Percentiles rank a stretch among this genome's conserved stretches.
Conservation (phyloP, 1,140 invertebrate species). For the Dinoponera quadriceps region DNA sequence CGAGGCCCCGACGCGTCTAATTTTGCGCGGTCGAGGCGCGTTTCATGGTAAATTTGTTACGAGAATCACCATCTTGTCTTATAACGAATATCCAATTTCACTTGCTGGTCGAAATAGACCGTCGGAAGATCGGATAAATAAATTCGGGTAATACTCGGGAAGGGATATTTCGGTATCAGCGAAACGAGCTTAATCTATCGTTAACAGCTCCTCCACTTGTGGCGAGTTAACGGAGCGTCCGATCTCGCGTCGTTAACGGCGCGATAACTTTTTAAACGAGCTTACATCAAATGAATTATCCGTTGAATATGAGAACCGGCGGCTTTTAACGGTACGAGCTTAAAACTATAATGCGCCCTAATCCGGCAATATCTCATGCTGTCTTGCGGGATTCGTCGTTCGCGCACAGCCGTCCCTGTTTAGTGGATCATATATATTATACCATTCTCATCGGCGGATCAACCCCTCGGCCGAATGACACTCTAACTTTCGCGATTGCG, state of each 20-base stretch:
- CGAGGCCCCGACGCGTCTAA: background rate
- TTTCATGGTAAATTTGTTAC: background rate
- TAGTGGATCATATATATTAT: constrained; percentile 81
- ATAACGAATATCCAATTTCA: too few relatives aligned
- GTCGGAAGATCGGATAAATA: too few relatives aligned
- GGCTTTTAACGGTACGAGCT: constrained; percentile 76
- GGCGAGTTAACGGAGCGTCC: constrained; percentile 31
- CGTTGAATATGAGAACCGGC: constrained; percentile 75
- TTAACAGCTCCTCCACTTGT: constrained; percentile 12
- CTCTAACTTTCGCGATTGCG: constrained; percentile 58
- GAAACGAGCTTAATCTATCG: background rate
- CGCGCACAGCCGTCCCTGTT: constrained; percentile 80
- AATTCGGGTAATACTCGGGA: too few relatives aligned
- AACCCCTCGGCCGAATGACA: constrained; percentile 78
- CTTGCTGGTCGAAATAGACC: too few relatives aligned
- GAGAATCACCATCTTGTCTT: background rate
- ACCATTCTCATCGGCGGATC: constrained; percentile 78
- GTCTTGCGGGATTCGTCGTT: constrained; percentile 81
- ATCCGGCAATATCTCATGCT: constrained; percentile 82
- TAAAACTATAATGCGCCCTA: constrained; percentile 83
- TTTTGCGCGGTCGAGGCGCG: background rate
- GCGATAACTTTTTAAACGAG: constrained; percentile 51
- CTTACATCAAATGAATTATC: constrained; percentile 53
- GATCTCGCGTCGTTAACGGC: constrained; percentile 21
- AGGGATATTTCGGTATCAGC: too few relatives aligned